Conservation (phyloP, 2,797 vertebrate genomes). For the Dipus sagitta region DNA sequence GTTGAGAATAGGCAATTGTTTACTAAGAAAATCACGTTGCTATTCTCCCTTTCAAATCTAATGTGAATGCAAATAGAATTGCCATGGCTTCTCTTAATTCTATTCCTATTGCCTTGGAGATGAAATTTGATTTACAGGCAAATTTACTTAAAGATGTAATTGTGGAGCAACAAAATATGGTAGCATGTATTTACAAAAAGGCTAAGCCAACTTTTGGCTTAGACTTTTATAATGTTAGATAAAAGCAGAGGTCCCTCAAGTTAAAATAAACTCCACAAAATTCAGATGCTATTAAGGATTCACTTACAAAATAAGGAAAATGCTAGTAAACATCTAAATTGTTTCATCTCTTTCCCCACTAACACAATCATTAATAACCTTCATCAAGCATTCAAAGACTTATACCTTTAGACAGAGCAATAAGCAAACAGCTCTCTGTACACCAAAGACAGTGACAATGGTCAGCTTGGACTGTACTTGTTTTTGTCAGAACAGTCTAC, state of each 20-base stretch:
- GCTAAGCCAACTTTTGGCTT: constrained; percentile 32
- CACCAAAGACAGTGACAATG: constrained; percentile 35
- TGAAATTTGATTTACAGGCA: not conserved
- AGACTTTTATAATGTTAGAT: constrained; percentile 5
- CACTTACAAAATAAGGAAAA: constrained; percentile 21
- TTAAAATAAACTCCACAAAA: constrained; percentile 29
- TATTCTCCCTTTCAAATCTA: constrained; percentile 9
- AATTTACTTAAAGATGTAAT: constrained; percentile 16
- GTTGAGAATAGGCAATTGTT: not conserved
- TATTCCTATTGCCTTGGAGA: constrained; percentile 21
- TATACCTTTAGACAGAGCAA: not conserved
- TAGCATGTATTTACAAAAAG: constrained; percentile 32
- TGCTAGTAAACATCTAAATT: not conserved
- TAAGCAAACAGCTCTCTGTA: not conserved
- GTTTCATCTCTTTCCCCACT: constrained; percentile 41
- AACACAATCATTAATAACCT: constrained; percentile 49
- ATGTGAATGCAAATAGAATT: constrained; percentile 31
- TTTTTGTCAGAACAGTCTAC: not conserved
- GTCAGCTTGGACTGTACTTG: constrained; percentile 15
- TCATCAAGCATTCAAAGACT: constrained; percentile 22
- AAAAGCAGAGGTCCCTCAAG: not conserved
- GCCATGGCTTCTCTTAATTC: not conserved
- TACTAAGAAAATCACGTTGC: constrained; percentile 25
- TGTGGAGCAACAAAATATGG: constrained; percentile 35
- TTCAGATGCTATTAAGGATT: constrained; percentile 36